Base-by-base conservation (phyloP, 1,140 invertebrate genomes). In the Oscheius sp. region DNA sequence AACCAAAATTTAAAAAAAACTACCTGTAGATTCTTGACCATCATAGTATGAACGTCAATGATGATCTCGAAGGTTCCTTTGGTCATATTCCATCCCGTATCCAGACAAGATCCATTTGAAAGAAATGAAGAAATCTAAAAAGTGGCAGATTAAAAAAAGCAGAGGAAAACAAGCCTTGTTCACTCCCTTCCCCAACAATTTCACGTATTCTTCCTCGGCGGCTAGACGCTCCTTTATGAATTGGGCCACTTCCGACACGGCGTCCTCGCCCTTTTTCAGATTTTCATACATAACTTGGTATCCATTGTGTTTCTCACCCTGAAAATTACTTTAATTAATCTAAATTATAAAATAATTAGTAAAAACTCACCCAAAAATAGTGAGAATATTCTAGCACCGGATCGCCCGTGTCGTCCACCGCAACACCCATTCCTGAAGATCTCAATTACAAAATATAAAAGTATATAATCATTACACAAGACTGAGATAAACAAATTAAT, bases 241-340 rank as follows among this genome's bases (percentile, higher is more conserved):
- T 42, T 42, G 64, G n/a, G 68, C 63, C 13, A 82, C 46, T 34
- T 82, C 81, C 2, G 80, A 69, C 7, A 82, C 74, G 10, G 77
- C 58, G 20, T 81, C 78, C 32, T 82, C 80, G 2, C 80, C 80
- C 34, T 72, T 75, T 36, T 82, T 82, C 34, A 84, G 71, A 66
- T 82, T 84, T 36, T 84, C 82, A 61, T 82, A 84, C 13, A 82
- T 72, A 38, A 78, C 80, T 67, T 82, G 79, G 63, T 82, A 81
- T 0, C 80, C 80, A 67, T 82, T 74, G 68, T 81, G 81, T 34
- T 77, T 78, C 23, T 81, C 80, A 59, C 80, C 80, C 79, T 83
- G 34, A 28, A 79, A 74, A 35, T 36, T 2, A 13, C 36, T 62
- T 23, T n/a, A 10, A 31, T 63, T 31, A 2, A 23, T 7, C 32